Percentiles rank a stretch among this genome's conserved stretches.
phyloP scores from a whole-genome alignment of 2,888 invertebrate species.

The Netelia fuscicornis region DNA sequence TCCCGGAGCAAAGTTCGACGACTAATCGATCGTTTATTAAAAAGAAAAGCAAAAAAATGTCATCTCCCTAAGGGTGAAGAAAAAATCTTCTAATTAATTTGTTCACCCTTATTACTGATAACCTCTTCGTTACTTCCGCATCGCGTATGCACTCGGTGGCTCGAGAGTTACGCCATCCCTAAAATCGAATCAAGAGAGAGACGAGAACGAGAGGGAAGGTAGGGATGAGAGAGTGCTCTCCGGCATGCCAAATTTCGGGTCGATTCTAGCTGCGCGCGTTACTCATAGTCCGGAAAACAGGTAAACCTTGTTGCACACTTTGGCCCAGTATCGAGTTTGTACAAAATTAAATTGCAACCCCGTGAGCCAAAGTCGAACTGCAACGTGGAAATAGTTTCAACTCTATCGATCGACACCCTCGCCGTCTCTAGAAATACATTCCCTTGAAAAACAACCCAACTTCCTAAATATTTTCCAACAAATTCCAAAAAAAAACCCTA shows the following conservation, averaged over 20 bases:
- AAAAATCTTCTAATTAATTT: no score
- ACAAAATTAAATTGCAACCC: conserved; percentile 39
- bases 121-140: no score
- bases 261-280: conserved; percentile 12
- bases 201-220: no score
- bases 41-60: no score
- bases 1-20: not conserved
- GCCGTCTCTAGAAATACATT: no score
- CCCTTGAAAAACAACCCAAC: no score
- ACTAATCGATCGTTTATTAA: no score
- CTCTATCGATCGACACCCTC: no score
- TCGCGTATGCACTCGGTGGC: not conserved
- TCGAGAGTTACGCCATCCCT: not conserved
- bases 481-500: no score
- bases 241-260: not conserved
- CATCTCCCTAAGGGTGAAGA: no score
- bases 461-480: no score
- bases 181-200: not conserved
- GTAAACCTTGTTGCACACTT: conserved; percentile 48
- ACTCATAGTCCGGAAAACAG: conserved; percentile 19
- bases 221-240: not conserved
- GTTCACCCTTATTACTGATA: no score
- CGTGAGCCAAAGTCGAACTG: conserved; percentile 14
- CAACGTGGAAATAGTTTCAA: not conserved
- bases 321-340: conserved; percentile 46